Percentiles rank a stretch among this genome's conserved stretches.
Evolutionary conservation across 2,113 vertebrate species (phyloP).

Genomic region (Progne subis): DNA sequence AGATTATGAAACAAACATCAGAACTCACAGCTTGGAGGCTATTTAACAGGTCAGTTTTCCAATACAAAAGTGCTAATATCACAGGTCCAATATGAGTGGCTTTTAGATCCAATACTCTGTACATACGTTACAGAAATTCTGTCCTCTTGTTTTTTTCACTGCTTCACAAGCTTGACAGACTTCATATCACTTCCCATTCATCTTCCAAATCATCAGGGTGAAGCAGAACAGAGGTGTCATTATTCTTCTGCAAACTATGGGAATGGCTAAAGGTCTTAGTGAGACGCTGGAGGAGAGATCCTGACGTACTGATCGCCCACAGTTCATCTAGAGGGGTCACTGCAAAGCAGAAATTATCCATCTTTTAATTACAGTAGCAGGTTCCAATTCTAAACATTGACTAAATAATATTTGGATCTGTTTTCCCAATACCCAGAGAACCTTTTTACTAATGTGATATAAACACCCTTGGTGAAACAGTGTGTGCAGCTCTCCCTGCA

Average conservation of each 20-base stretch:
- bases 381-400: background rate
- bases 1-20: conserved; percentile 25
- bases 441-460: background rate
- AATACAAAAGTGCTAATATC: conserved; percentile 37
- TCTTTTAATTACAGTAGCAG: conserved; percentile 5
- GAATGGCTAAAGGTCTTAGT: conserved; percentile 89
- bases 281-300: conserved; percentile 87
- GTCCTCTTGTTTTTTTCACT: background rate
- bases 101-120: conserved; percentile 26
- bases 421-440: background rate
- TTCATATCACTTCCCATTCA: conserved; percentile 97
- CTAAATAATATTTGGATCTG: background rate
- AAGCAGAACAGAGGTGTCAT: conserved; percentile 48
- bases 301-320: conserved; percentile 86
- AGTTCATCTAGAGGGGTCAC: conserved; percentile 90
- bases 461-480: background rate
- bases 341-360: conserved; percentile 57
- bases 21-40: conserved; percentile 37
- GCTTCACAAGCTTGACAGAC: background rate
- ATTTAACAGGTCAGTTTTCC: conserved; percentile 1
- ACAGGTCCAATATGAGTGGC: background rate
- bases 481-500: background rate
- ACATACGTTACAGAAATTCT: background rate
- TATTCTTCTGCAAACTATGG: conserved; percentile 59
- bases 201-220: conserved; percentile 89